These are phyloP conservation scores for Heliconius nattereri DNA, from an alignment of 1,140 invertebrate genomes.

Conservation along the genomic window DNA sequence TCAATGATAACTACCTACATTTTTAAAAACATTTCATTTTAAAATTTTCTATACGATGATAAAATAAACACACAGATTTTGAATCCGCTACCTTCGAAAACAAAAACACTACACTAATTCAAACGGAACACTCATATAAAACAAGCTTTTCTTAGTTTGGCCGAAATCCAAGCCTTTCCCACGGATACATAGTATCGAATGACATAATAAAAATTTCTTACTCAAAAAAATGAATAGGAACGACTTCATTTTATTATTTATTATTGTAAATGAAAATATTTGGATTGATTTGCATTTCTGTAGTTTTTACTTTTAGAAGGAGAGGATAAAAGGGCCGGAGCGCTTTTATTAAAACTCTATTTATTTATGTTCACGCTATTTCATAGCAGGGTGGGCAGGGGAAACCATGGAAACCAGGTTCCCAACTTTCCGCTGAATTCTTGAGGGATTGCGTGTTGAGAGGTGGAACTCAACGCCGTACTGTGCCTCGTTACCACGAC, in stretches of 20 bases:
- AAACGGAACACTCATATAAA: not conserved
- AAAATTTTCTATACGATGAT: no score
- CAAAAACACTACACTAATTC: not conserved
- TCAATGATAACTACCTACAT: no score
- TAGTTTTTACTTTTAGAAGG: not conserved
- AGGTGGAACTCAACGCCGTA: not conserved
- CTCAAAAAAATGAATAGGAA: not conserved
- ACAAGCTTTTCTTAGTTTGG: not conserved
- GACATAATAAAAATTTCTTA: slow-evolving; percentile 4
- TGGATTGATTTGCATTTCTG: not conserved
- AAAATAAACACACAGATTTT: not conserved
- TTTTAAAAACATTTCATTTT: no score
- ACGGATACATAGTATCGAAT: slow-evolving; percentile 8
- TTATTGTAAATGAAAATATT: not conserved
- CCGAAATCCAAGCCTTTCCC: not conserved
- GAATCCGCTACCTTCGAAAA: not conserved
- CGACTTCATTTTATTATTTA: not conserved
- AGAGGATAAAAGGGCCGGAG: not conserved
- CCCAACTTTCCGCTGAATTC: not conserved
- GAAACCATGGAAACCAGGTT: not conserved
- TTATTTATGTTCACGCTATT: no score
- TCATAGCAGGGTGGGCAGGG: no score
- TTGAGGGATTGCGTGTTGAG: not conserved
- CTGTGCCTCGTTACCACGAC: not conserved
- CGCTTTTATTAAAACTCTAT: not conserved